Evolutionary conservation across 2,888 invertebrate species (phyloP), one percentile per base, ranked within the genome.

Genomic region (Matsumyia berberina): DNA sequence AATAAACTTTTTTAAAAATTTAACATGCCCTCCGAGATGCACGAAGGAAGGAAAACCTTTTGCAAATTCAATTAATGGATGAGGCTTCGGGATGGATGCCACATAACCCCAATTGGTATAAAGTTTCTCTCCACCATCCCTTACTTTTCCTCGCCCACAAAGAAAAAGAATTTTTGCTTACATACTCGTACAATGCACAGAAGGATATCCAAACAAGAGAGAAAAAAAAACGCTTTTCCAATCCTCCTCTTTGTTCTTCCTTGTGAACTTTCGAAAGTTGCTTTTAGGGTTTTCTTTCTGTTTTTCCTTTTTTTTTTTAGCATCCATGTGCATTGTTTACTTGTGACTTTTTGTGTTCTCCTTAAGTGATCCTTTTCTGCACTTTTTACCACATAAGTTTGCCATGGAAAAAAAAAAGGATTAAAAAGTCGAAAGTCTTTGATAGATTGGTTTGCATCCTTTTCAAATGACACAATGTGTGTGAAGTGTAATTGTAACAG

Each of bases 41-140:
- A 55, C 31, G 11, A n/a, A n/a, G 24, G 24, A 37, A 31, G 9
- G 29, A 55, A 33, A 12, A 29, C 49, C 42, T 58, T 24, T 73
- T 64, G 35, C 39, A 73, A 66, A 79, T 79, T 79, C 64, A 72
- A 66, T 79, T 79, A 79, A 66, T 39, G 42, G 39, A 51, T 66
- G 57, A 44, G 46, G n/a, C 35, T 24, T 49, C 8, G 39, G 24
- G 0, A 46, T 74, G 33, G 7, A 7, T 6, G 15, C 51, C 31
- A 42, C 12, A 9, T 5, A 15, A 39, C 17, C 37, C 4, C 39
- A 31, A 17, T 24, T n/a, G 46, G 17, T n/a, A 19, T 24, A 49
- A 58, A 58, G 49, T 55, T 55, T 35, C 35, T 15, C 15, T 11
- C 53, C 2, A 24, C 24, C 24, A 24, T 24, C 4, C 24, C 24